Evolutionary conservation across 2,797 vertebrate species (phyloP), one percentile per base, ranked within the genome.

Genomic region (Cossypha heuglini): DNA sequence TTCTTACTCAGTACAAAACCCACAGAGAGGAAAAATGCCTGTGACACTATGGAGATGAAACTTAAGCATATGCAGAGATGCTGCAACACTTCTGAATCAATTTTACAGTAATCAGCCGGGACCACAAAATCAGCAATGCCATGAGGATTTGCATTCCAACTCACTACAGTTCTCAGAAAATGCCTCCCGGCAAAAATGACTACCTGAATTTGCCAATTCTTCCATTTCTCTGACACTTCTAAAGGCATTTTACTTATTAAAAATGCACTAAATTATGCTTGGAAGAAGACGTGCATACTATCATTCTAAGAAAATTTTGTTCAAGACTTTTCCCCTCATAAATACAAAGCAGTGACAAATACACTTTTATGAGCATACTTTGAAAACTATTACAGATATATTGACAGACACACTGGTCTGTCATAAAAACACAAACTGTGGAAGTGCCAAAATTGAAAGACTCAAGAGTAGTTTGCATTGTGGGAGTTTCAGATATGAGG

Each of bases 121-220:
- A 91, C 86, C 79, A 94, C 71, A 86, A 84, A 96, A 96, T 92
- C 93, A 93, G 92, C 80, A 92, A 81, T 93, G 59, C 73, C 77
- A 82, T 2, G 16, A 93, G 66, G 26, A 95, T 95, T 93, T 95
- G 73, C 92, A 88, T 96, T 95, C 83, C 61, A 40, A 94, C 69
- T 93, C 83, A 86, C 67, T 69, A 45, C 85, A 11, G 31, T 62
- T 78, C 73, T 84, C 86, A 90, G 49, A 96, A 93, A 94, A 88
- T 68, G 72, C 69, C 88, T 95, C 58, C 26, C 37, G n/a, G 91
- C 69, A 81, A 88, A 94, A 66, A 92, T 25, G 73, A 92, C 76
- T 94, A 92, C 90, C 90, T 96, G 94, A 85, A 88, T 86, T 95
- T 91, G 69, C 74, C 77, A 88, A 13, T 92, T 90, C 68, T 79